These are phyloP conservation scores for Theristicus caerulescens DNA, from an alignment of 2,113 vertebrate genomes.

Conservation along the genomic window DNA sequence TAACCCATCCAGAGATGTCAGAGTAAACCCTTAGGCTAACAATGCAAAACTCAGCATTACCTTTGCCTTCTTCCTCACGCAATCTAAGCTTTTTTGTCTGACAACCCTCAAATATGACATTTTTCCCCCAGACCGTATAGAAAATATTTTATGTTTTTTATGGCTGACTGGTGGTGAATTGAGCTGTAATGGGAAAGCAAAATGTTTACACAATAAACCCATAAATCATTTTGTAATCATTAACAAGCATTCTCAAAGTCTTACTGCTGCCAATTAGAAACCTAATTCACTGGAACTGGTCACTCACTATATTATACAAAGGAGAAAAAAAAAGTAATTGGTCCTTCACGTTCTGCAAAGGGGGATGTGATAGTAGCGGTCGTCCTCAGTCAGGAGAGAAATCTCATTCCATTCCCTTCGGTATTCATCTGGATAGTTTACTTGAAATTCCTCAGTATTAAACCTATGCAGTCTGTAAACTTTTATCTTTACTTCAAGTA, in stretches of 20 bases:
- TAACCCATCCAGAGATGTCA: not conserved
- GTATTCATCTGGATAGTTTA: constrained; percentile 70
- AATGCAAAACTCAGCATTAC: not conserved
- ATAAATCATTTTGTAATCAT: constrained; percentile 14
- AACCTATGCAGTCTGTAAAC: constrained; percentile 78
- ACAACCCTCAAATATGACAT: not conserved
- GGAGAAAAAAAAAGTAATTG: not conserved
- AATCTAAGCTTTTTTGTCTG: not conserved
- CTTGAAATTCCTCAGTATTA: constrained; percentile 76
- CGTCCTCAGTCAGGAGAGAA: constrained; percentile 78
- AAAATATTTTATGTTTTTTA: not conserved
- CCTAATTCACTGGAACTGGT: not conserved
- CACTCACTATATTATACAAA: not conserved
- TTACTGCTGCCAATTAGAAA: not conserved
- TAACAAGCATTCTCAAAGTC: not conserved
- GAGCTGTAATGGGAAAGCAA: constrained; percentile 6
- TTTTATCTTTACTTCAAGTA: constrained; percentile 79
- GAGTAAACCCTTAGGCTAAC: not conserved
- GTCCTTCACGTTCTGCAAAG: constrained; percentile 56
- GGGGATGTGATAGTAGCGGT: constrained; percentile 76
- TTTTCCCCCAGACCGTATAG: not conserved
- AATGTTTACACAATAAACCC: constrained; percentile 1
- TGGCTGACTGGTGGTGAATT: not conserved
- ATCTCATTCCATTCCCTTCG: constrained; percentile 79
- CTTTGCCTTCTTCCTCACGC: not conserved